Percentiles rank a stretch among this genome's conserved stretches.
phyloP scores from a whole-genome alignment of 2,797 vertebrate species.

The Esox masquinongy region DNA sequence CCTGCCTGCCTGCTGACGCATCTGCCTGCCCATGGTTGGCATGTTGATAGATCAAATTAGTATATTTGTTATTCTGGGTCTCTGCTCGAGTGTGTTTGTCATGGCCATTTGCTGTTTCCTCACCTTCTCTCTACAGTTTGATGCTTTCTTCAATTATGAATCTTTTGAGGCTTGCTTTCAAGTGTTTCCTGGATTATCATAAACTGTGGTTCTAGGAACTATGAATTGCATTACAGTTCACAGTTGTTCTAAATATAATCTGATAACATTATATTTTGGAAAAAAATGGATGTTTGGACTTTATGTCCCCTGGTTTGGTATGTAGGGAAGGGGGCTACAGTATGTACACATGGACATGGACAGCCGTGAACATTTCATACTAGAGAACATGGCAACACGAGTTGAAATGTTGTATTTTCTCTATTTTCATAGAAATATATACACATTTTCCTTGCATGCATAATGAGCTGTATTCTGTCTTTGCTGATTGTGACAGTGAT shows the following conservation, averaged over 20 bases:
- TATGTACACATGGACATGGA: background rate
- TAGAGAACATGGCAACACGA: background rate
- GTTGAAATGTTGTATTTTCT: background rate
- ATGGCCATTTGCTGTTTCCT: conserved; percentile 1
- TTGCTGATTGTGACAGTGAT: background rate
- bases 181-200: background rate
- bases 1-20: conserved; percentile 43
- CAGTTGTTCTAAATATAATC: no score
- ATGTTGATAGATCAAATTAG: conserved; percentile 50
- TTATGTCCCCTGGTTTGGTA: background rate
- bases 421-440: background rate
- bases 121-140: background rate
- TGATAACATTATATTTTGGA: background rate
- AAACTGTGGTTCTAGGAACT: background rate
- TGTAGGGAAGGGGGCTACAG: background rate
- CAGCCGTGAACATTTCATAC: background rate
- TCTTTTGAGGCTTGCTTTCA: background rate
- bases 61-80: conserved; percentile 8
- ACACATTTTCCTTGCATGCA: background rate
- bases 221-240: conserved; percentile 9
- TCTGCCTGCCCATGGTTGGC: conserved; percentile 48
- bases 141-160: conserved; percentile 5
- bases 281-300: background rate
- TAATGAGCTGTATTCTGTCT: background rate
- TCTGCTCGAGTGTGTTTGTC: conserved; percentile 4